Percentiles rank a stretch among this genome's conserved stretches.
Conservation (phyloP, 2,797 vertebrate genomes). For the Tinamus major region DNA sequence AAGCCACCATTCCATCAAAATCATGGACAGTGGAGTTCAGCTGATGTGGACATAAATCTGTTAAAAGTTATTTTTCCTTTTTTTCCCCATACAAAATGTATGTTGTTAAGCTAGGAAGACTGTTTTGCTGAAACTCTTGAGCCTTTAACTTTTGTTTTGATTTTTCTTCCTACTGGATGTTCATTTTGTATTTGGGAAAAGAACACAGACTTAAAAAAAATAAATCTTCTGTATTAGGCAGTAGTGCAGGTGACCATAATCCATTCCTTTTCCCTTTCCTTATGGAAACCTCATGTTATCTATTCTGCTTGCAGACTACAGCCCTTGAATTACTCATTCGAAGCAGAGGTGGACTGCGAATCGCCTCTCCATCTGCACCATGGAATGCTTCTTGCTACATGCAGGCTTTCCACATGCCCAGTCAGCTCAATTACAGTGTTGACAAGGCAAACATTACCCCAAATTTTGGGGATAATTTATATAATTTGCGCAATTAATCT, state of each 20-base stretch:
- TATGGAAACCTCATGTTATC: background rate
- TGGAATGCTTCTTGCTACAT: background rate
- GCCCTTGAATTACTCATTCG: background rate
- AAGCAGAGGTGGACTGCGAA: background rate
- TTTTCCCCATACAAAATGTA: no score
- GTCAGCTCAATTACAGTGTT: slow-evolving; percentile 24
- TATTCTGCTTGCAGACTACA: background rate
- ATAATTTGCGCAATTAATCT: slow-evolving; percentile 65
- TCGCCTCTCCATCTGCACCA: background rate
- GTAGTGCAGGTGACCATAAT: background rate
- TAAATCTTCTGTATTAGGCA: background rate
- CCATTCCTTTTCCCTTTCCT: background rate
- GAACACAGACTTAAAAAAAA: background rate
- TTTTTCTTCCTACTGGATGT: background rate
- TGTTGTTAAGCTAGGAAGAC: background rate
- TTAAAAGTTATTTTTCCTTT: background rate
- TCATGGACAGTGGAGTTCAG: background rate
- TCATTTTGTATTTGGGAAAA: background rate
- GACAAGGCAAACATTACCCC: slow-evolving; percentile 40
- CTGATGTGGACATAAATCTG: background rate
- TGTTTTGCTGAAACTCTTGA: background rate
- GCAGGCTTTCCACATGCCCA: background rate
- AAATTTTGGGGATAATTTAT: slow-evolving; percentile 52
- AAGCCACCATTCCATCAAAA: background rate
- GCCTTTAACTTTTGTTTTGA: background rate